A percentile compares a stretch with the other conserved stretches of the same genome.
These are phyloP conservation scores for Lindbergichthys nudifrons DNA, from an alignment of 2,797 vertebrate species.

Conservation along the genomic window DNA sequence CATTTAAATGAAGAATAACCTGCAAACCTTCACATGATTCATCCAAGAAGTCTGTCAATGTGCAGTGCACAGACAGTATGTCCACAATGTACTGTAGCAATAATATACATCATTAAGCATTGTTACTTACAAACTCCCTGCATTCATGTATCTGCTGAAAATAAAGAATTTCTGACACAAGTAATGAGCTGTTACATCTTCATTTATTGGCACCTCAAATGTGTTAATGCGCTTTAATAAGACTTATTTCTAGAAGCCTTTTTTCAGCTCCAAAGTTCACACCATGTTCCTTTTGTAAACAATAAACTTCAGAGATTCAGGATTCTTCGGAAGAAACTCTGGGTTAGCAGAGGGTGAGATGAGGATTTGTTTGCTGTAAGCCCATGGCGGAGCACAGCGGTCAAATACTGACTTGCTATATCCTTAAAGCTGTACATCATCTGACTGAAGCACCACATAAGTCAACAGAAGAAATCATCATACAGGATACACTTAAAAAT, in stretches of 20 bases:
- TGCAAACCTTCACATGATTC: conserved; percentile 23
- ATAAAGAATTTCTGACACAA: conserved; percentile 23
- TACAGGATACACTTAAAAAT: background rate
- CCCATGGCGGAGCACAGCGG: conserved; percentile 1
- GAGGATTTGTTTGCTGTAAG: conserved; percentile 40
- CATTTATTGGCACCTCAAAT: conserved; percentile 31
- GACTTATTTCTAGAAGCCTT: conserved; percentile 38
- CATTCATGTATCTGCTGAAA: background rate
- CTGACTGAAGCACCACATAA: conserved; percentile 10
- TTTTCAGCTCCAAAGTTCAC: conserved; percentile 57
- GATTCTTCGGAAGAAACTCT: conserved; percentile 34
- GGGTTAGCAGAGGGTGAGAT: conserved; percentile 25
- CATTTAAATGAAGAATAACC: conserved; percentile 18
- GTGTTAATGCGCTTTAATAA: conserved; percentile 27
- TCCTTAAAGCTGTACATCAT: conserved; percentile 34
- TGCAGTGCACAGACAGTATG: background rate
- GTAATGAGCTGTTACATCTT: conserved; percentile 34
- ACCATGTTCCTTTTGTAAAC: conserved; percentile 48
- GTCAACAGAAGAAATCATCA: background rate
- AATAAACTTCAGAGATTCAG: conserved; percentile 24
- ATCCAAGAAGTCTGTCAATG: conserved; percentile 20
- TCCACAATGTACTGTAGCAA: background rate
- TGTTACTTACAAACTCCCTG: background rate
- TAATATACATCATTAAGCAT: conserved; percentile 13
- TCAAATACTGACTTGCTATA: conserved; percentile 29